Conservation (phyloP, 2,797 vertebrate species). For the Chaetophractus vellerosus region DNA sequence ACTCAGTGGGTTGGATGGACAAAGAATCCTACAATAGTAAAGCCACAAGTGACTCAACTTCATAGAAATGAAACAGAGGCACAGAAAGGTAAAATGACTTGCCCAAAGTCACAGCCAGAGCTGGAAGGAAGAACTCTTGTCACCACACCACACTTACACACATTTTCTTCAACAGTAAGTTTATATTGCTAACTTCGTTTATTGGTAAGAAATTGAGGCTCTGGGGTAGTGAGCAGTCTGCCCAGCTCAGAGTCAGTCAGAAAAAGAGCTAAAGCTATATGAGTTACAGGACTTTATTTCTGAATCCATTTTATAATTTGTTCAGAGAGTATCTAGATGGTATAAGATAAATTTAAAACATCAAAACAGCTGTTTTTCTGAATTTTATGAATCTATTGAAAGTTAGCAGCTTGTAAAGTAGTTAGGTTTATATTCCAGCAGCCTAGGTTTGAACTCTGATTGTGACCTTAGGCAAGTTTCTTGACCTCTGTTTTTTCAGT, state of each 20-base stretch:
- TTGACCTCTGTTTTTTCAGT: background rate
- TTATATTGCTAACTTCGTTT: conserved; percentile 47
- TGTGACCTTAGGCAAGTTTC: background rate
- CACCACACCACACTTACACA: fast-evolving
- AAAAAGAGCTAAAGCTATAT: conserved; percentile 64
- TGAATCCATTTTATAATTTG: conserved; percentile 64
- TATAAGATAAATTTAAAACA: conserved; percentile 58
- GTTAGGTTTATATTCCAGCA: background rate
- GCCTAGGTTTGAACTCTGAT: background rate
- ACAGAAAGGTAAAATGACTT: background rate
- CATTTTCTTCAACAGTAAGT: conserved; percentile 30
- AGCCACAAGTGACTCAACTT: conserved; percentile 1
- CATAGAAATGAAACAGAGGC: background rate
- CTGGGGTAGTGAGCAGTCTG: conserved; percentile 21
- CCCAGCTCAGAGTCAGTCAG: conserved; percentile 12
- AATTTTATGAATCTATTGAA: conserved; percentile 38
- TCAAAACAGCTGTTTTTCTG: conserved; percentile 32
- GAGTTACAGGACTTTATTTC: conserved; percentile 65
- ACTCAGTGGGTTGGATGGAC: background rate
- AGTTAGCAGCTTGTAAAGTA: background rate
- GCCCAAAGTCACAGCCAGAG: background rate
- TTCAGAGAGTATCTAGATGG: conserved; percentile 59
- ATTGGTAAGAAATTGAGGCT: conserved; percentile 57
- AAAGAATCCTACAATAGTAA: background rate
- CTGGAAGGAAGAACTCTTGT: background rate